Percentiles rank a stretch among this genome's conserved stretches.
Conservation (phyloP, 1,140 invertebrate species). For the Macrobrachium nipponense region DNA sequence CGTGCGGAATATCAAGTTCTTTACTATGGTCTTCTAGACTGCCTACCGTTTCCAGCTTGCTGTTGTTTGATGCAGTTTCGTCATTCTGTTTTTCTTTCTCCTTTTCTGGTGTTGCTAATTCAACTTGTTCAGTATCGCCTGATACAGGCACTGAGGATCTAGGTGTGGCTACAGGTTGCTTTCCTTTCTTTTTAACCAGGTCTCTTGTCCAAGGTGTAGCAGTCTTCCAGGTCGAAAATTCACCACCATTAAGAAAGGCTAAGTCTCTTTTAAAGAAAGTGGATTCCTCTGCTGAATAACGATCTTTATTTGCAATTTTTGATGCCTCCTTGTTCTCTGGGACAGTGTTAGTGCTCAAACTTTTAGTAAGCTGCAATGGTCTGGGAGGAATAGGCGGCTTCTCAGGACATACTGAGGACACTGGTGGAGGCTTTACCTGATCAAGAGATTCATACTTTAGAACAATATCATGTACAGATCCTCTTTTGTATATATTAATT, state of each 20-base stretch:
- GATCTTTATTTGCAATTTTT: not conserved
- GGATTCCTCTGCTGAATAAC: not conserved
- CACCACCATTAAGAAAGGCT: no score
- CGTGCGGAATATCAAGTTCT: slow-evolving; percentile 2
- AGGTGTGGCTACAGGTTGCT: no score
- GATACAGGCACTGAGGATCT: no score
- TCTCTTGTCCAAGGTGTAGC: no score
- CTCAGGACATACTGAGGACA: not conserved
- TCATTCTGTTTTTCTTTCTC: slow-evolving; percentile 5
- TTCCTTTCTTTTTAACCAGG: no score
- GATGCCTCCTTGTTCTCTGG: not conserved
- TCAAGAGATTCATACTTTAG: slow-evolving; percentile 34
- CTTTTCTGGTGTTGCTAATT: no score
- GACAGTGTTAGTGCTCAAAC: not conserved
- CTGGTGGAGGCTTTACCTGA: not conserved
- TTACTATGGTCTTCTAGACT: not conserved
- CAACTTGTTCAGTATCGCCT: no score
- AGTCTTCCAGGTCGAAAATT: no score
- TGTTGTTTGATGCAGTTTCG: not conserved
- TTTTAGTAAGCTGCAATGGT: not conserved
- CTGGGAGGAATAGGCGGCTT: not conserved
- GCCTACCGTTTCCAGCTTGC: not conserved
- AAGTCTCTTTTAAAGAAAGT: no score
- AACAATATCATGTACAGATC: slow-evolving; percentile 37
- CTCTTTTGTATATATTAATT: not conserved